Evolutionary conservation across 2,888 invertebrate species (phyloP).

Genomic region (Apodemia mormo): DNA sequence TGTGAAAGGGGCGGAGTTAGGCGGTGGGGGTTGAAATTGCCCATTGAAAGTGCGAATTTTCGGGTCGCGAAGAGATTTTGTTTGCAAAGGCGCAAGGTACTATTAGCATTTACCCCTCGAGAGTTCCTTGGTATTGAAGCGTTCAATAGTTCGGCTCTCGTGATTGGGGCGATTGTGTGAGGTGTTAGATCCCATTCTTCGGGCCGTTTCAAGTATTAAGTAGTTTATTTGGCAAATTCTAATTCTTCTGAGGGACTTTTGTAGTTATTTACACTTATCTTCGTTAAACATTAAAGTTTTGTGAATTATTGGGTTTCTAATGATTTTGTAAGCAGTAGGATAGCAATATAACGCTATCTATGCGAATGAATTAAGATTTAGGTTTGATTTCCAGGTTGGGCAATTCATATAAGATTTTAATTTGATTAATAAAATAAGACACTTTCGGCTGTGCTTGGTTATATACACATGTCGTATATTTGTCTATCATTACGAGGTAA

Average conservation of each 20-base stretch:
- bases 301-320: neutral
- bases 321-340: neutral
- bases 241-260: conserved; percentile 6
- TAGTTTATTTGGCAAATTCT: conserved; percentile 15
- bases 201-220: conserved; percentile 42
- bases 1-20: conserved; percentile 49
- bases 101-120: conserved; percentile 75
- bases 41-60: conserved; percentile 81
- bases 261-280: neutral
- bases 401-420: no score
- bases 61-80: conserved; percentile 79
- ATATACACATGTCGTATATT: no score
- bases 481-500: no score
- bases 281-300: neutral
- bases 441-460: no score
- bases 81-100: conserved; percentile 72
- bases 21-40: conserved; percentile 64
- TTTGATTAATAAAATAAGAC: no score
- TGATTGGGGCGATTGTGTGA: conserved; percentile 78
- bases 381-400: neutral
- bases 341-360: neutral
- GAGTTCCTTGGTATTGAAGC: conserved; percentile 51
- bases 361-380: neutral
- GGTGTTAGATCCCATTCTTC: conserved; percentile 58
- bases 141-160: conserved; percentile 58